phyloP scores from a whole-genome alignment of 2,797 vertebrate species.

The Coilia nasus region DNA sequence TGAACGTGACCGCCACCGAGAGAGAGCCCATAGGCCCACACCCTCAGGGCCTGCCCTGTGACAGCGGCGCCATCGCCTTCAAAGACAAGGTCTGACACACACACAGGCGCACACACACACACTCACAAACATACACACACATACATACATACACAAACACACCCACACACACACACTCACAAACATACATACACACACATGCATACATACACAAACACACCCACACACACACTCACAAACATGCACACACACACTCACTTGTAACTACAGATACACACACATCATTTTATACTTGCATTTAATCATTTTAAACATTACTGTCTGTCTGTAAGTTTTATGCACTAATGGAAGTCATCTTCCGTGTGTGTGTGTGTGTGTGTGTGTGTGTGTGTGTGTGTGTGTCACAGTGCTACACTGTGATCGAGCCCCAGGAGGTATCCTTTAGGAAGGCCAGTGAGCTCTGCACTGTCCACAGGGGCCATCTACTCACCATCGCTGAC shows the following conservation, averaged over 20 bases:
- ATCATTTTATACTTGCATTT: not conserved
- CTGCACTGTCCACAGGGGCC: conserved; percentile 78
- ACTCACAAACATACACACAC: too few relatives aligned
- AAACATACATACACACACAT: not conserved
- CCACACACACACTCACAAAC: not conserved
- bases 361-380: not conserved
- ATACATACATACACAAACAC: not conserved
- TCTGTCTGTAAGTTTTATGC: too few relatives aligned
- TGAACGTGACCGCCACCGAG: conserved; percentile 85
- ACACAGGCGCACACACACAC: not conserved
- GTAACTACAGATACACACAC: not conserved
- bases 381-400: conserved; percentile 41
- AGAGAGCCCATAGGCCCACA: conserved; percentile 70
- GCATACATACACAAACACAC: not conserved
- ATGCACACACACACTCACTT: not conserved
- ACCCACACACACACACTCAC: not conserved
- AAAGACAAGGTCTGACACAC: conserved; percentile 82
- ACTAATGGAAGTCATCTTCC: not conserved
- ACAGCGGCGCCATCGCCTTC: conserved; percentile 70
- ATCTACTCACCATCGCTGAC: conserved; percentile 83
- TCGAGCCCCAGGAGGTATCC: conserved; percentile 51
- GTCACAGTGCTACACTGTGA: conserved; percentile 85
- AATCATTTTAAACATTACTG: too few relatives aligned
- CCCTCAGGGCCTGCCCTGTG: conserved; percentile 72
- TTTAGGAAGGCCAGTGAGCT: conserved; percentile 78